Evolutionary conservation across 1,140 invertebrate species (phyloP), one percentile per base, ranked within the genome.

Genomic region (Aphelenchoides fujianensis): DNA sequence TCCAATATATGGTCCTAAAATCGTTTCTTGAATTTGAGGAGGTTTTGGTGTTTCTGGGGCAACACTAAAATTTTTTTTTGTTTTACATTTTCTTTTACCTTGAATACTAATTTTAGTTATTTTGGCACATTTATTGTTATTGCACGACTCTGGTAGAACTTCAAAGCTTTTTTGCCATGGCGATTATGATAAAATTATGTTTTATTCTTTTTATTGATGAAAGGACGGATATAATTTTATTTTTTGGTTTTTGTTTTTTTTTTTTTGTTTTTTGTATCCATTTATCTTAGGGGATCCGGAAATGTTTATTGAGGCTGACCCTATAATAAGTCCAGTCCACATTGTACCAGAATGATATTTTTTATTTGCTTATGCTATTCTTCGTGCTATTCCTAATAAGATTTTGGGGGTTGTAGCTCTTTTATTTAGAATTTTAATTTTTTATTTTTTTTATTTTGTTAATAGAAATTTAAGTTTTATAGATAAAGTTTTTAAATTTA

Each of bases 271-370:
- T 84, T 79, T n/a, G n/a, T n/a, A n/a, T 61, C 89, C 90, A n/a
- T 88, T 88, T 81, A 57, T 88, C 78, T 82, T 90, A 84, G 86
- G 86, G 75, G 89, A 90, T 77, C 87, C 88, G 19, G 89, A 90
- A 87, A 90, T 90, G 86, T 91, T 90, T 86, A 88, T 86, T 19
- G 86, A 87, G n/a, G 89, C 89, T 52, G 90, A 90, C 73, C 87
- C 88, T n/a, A 79, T 90, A 87, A 86, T 89, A 27, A 90, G 90
- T 0, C 90, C 89, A 1, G 77, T 87, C 41, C 89, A 90, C 85
- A 90, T 91, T 87, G 88, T 90, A 88, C 90, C 89, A 70, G 89
- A 90, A 88, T 90, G 89, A 88, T 90, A 90, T 84, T 91, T 91
- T 84, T 85, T 90, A 87, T 90, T 90, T 88, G 89, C 89, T 30